Conservation (phyloP, 1,140 invertebrate species). For the Eurosta solidaginis region DNA sequence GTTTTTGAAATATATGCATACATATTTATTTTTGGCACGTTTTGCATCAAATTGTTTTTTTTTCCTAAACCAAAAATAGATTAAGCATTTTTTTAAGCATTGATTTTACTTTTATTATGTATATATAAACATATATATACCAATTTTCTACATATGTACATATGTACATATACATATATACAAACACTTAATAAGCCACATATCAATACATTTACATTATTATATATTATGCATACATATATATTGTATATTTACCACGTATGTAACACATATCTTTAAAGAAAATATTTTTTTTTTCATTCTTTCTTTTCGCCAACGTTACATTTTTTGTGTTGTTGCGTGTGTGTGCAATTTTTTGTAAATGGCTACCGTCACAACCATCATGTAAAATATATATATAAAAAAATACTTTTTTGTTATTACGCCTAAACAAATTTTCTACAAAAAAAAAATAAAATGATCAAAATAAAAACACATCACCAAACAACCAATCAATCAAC, state of each 20-base stretch:
- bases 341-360: conserved; percentile 8
- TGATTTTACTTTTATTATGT: not conserved
- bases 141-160: not conserved
- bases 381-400: not conserved
- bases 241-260: conserved; percentile 27
- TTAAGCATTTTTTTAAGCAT: not conserved
- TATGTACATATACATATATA: not conserved
- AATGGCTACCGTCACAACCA: not conserved
- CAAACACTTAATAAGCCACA: not conserved
- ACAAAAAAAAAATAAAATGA: not conserved
- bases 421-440: no score
- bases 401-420: not conserved
- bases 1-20: not conserved
- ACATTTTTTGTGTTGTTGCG: conserved; percentile 23
- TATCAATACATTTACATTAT: conserved; percentile 10
- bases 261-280: conserved; percentile 26
- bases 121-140: not conserved
- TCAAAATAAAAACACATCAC: not conserved
- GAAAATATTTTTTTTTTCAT: conserved; percentile 9
- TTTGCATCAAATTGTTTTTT: not conserved
- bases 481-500: not conserved
- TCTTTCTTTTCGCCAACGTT: conserved; percentile 27
- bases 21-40: conserved; percentile 9
- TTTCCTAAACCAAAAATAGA: conserved; percentile 5
- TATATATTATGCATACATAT: no score